Base-by-base conservation (phyloP, 2,888 invertebrate genomes). In the Tetranychus piercei region DNA sequence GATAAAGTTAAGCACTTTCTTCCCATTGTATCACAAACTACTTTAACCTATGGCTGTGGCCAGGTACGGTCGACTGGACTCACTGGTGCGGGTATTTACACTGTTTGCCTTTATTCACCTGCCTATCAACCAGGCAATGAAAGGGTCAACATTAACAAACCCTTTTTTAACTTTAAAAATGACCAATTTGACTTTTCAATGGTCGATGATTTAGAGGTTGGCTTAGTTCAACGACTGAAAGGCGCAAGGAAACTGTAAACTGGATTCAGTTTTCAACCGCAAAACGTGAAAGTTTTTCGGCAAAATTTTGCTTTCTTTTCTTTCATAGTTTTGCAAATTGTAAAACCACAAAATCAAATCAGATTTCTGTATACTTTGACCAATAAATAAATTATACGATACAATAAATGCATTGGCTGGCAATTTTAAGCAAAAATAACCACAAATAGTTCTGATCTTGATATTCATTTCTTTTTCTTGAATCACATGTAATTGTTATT, bases 131-230 rank as follows among this genome's bases (percentile, higher is more conserved):
- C 69, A 5, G 69, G 69, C 18, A 20, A 69, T 20, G 69, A 69
- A 22, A 69, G 8, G 6, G 15, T 20, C 6, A 69, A 69, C 8
- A 69, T 69, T 23, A 6, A 4, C 22, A 23, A 69, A 22, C 69
- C 69, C 6, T 22, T 22, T 9, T 69, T 69, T 20, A 6, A 20
- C 20, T 69, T 69, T 69, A 23, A 69, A 69, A 23, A n/a, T 69
- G 23, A 34, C 22, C 22, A 69, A 69, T 69, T 69, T 23, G 34
- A 69, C 20, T 69, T 69, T 22, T 69, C 69, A 20, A 69, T 69
- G 69, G 34, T 23, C 20, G 69, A 69, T 69, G 69, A 69, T 69
- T 69, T 69, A 22, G 11, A 23, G 11, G 34, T 23, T 69, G 34
- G 69, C 1, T 69, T 69, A 20, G 20, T 69, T 23, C 6, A 18